Evolutionary conservation across 2,888 invertebrate species (phyloP).

Genomic region (Anticlea derivata): DNA sequence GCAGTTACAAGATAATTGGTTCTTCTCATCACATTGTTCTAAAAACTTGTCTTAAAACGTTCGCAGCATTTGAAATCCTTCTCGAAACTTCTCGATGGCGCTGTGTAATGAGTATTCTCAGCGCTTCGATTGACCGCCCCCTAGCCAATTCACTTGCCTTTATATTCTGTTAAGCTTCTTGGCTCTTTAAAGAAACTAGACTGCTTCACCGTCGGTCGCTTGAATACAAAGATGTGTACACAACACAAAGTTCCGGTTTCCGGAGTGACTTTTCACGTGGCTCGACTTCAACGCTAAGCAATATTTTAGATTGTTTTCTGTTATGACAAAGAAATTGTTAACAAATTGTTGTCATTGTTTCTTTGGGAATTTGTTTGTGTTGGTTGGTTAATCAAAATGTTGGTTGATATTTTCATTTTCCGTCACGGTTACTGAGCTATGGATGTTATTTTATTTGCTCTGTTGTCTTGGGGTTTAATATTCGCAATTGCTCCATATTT

Average conservation of each 20-base stretch:
- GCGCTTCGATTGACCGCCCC: constrained; percentile 77
- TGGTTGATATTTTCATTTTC: too few species aligned
- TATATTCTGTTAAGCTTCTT: constrained; percentile 68
- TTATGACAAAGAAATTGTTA: background rate
- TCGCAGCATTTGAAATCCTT: constrained; percentile 26
- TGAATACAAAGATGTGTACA: constrained; percentile 55
- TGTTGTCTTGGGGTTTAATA: too few species aligned
- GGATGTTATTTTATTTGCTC: too few species aligned
- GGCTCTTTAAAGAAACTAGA: constrained; percentile 57
- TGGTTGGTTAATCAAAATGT: too few species aligned
- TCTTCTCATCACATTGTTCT: constrained; percentile 2
- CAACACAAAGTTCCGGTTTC: constrained; percentile 33
- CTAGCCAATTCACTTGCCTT: constrained; percentile 67
- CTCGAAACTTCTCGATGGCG: constrained; percentile 41
- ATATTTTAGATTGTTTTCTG: constrained; percentile 24
- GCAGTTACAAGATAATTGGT: too few species aligned
- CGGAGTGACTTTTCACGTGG: constrained; percentile 18
- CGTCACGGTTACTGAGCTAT: too few species aligned
- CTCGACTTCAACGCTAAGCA: constrained; percentile 13
- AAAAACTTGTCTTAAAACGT: too few species aligned
- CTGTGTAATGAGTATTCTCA: constrained; percentile 73
- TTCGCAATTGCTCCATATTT: too few species aligned
- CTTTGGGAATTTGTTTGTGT: background rate
- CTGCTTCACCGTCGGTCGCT: constrained; percentile 46
- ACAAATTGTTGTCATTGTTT: background rate